These are phyloP conservation scores for Hirudo medicinalis DNA, from an alignment of 1,140 invertebrate species.

Conservation along the genomic window DNA sequence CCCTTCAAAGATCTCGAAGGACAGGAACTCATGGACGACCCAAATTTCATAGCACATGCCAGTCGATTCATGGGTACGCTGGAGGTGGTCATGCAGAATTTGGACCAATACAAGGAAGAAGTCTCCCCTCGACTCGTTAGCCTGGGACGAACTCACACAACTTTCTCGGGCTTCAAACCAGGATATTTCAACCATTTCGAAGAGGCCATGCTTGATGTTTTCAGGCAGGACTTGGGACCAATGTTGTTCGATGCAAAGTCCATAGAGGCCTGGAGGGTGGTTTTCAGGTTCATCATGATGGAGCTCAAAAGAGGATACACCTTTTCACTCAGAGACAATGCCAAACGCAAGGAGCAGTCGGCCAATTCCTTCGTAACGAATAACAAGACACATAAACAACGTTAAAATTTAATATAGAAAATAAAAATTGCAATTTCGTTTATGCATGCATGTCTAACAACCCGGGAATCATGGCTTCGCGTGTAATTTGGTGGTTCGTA, in stretches of 20 bases:
- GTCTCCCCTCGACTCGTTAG: constrained; percentile 25
- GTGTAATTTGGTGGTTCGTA: too few relatives aligned
- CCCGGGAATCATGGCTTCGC: too few relatives aligned
- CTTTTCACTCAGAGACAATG: constrained; percentile 10
- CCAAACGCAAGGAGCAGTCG: neutral
- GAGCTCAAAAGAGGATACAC: constrained; percentile 26
- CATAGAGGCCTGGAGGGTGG: constrained; percentile 24
- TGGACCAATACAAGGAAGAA: constrained; percentile 25
- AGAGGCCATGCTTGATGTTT: constrained; percentile 27
- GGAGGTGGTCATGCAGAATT: constrained; percentile 29
- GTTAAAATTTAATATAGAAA: too few relatives aligned
- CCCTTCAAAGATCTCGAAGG: constrained; percentile 25
- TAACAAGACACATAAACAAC: neutral
- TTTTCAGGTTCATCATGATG: constrained; percentile 29
- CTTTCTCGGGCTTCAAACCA: constrained; percentile 28
- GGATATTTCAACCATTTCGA: constrained; percentile 28
- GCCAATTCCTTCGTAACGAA: neutral
- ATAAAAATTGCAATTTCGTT: too few relatives aligned
- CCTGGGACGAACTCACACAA: constrained; percentile 27
- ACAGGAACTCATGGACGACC: constrained; percentile 24
- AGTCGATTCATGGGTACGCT: constrained; percentile 31
- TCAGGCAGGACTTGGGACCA: constrained; percentile 25
- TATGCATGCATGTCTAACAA: too few relatives aligned
- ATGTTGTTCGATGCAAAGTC: constrained; percentile 22
- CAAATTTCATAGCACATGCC: constrained; percentile 28